Base-by-base conservation (phyloP, 2,888 invertebrate genomes). In the Synergus japonicus region DNA sequence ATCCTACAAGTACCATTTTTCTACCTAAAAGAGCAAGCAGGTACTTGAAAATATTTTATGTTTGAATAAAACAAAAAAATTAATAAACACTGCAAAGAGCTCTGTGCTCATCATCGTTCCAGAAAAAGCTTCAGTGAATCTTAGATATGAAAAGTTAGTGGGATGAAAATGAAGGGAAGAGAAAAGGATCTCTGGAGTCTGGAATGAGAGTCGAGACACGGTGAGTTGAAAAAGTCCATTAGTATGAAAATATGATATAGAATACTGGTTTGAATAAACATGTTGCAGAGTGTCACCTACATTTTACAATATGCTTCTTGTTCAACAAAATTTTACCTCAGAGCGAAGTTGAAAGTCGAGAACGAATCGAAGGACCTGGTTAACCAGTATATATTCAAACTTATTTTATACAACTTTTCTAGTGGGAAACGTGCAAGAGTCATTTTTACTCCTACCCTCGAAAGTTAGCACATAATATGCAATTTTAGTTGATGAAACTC, bases 391-490 rank as follows among this genome's bases (percentile, higher is more conserved):
- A 82, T 81, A 85, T 84, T 83, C 81, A 86, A 91, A 90, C 88
- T 90, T 89, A 88, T 89, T 89, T 90, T 91, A 90, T 90, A 88
- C 87, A 88, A 91, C 85, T 91, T 90, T 89, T 84, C 82, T 80
- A 84, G 83, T 83, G 82, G 77, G 78, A 78, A 66, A 67, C 80
- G 63, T 46, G 82, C 65, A 78, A 81, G 29, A 22, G 22, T 46
- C 54, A 73, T 54, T 54, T 73, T 54, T 73, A 37, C 54, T 54
- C 54, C 73, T 8, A 73, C 54, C 73, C 49, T 54, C 37, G 37
- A 73, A 73, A 73, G n/a, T 73, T 73, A 18, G 8, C 18, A 29
- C 65, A 66, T 63, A 18, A 46, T 18, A 22, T n/a, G 49, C 37
- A 54, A 54, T 73, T 73, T 54, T 37, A 73, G 54, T 73, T 54